Base-by-base conservation (phyloP, 2,113 vertebrate genomes). In the Neogale vison region DNA sequence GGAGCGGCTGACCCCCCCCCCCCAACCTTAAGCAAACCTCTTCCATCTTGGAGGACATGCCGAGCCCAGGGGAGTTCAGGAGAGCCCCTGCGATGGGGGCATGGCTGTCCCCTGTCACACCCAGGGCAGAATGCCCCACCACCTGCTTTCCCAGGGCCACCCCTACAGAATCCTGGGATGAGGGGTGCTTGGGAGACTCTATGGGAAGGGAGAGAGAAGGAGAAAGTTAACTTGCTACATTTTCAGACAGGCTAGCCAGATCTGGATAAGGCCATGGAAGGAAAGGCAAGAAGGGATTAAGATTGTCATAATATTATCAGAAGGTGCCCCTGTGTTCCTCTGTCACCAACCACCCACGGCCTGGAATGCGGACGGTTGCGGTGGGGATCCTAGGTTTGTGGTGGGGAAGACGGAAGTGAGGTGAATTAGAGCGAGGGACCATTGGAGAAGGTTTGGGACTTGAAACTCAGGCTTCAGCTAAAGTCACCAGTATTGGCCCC, bases 1-100 rank as follows among this genome's bases (percentile, higher is more conserved):
- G 98, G 98, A 98, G 98, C 97, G 92, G 98, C 86, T 98, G 98
- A 99, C 98, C 93, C 97, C 61, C 31, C 50, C 50, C 29, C 90
- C 74, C 91, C 98, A 98, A 98, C 87, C 98, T 96, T 97, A 96
- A 98, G 98, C 96, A 98, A 98, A 97, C 98, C 97, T 98, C 95
- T 97, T 98, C 94, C 82, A 96, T 89, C 67, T 57, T 57, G 76
- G 94, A 89, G 92, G 93, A 72, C 76, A n/a, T 67, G 87, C 42
- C 17, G 67, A 39, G 88, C 61, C 67, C 74, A 26, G 29, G 82
- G 61, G 89, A 92, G 42, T 47, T 93, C 21, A 12, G 87, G 76
- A 95, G 61, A 77, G n/a, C 82, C 61, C 36, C 85, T 45, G 29
- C 11, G 50, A 85, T 4, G 83, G 80, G 59, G 39, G 61, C 59